Base-by-base conservation (phyloP, 2,888 invertebrate species). In the Aethes cnicana region DNA sequence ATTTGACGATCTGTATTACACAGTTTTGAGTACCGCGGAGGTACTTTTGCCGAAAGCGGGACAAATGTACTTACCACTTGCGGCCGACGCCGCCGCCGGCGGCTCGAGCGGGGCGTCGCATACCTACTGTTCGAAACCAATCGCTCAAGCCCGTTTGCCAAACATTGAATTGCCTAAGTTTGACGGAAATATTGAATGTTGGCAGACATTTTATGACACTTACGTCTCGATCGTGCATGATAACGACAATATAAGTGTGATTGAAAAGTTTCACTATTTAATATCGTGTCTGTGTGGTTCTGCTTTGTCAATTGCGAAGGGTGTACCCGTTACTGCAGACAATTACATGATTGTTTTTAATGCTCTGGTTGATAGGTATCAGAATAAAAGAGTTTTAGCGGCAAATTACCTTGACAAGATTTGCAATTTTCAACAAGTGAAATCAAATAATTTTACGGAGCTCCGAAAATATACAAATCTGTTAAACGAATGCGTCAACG, bases 141-240 rank as follows among this genome's bases (percentile, higher is more conserved):
- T 5, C 23, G 9, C 23, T 6, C 37, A 37, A 23, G 37, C 14
- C 7, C 17, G 21, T 21, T 41, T 41, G 16, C 41, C 26, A 12
- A 41, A 41, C 12, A 23, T 41, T 16, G 41, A 41, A 12, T 2
- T 25, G 25, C 41, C 25, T 2, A 41, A 41, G 9, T 44, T 32
- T 12, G 44, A 32, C n/a, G 33, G 44, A 8, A 21, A 44, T 32
- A 44, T 44, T 23, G 44, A 44, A 21, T 11, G n/a, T 17, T 44
- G 44, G 44, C 44, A 44, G 32, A 44, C 44, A 7, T 44, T 44
- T 43, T 18, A 18, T n/a, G 44, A 44, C 20, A 44, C 32, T 2
- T 44, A 32, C 32, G 30, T 21, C 12, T 12, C 44, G n/a, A 23
- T 44, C 14, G 44, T 44, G 3, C 44, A 44, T 21, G n/a, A 44